Evolutionary conservation across 92 coral and sea anemone species (phyloP).

Genomic region (Zoanthus sociatus): DNA sequence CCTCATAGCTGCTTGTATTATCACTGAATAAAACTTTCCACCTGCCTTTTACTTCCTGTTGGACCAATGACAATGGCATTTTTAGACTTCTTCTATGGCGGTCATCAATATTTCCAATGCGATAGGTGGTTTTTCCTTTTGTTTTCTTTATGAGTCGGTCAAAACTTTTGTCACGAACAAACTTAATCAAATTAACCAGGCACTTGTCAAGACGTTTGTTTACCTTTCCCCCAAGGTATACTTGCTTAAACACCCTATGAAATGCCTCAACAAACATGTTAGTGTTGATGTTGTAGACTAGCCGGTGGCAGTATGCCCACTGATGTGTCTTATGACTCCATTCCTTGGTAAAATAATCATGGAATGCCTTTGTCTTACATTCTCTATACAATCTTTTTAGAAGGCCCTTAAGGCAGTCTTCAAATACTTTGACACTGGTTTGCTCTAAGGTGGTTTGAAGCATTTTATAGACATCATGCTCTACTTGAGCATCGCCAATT

Average conservation of each 20-base stretch:
- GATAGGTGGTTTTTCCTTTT: not conserved
- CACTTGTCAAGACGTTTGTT: not conserved
- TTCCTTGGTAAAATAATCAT: not conserved
- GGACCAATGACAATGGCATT: not conserved
- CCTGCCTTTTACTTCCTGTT: not conserved
- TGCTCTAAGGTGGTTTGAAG: not conserved
- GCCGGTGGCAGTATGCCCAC: not conserved
- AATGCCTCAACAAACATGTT: slow-evolving; percentile 18
- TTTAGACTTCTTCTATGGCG: not conserved
- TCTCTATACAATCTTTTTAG: not conserved
- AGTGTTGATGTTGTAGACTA: not conserved
- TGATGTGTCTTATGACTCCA: not conserved
- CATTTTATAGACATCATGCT: slow-evolving; percentile 1
- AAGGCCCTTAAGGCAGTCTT: slow-evolving; percentile 1
- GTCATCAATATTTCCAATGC: slow-evolving; percentile 1
- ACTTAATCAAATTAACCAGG: slow-evolving; percentile 3
- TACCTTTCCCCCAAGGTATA: not conserved
- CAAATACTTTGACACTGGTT: not conserved
- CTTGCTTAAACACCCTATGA: not conserved
- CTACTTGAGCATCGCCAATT: not conserved
- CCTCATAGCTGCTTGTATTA: not conserved
- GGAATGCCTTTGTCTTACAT: not conserved
- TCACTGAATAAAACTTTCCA: slow-evolving; percentile 6
- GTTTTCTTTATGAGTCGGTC: not conserved
- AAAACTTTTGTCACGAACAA: slow-evolving; percentile 3